A percentile compares a stretch with the other conserved stretches of the same genome.
phyloP scores from a whole-genome alignment of 2,797 vertebrate genomes.

The Pseudochirops corinnae region DNA sequence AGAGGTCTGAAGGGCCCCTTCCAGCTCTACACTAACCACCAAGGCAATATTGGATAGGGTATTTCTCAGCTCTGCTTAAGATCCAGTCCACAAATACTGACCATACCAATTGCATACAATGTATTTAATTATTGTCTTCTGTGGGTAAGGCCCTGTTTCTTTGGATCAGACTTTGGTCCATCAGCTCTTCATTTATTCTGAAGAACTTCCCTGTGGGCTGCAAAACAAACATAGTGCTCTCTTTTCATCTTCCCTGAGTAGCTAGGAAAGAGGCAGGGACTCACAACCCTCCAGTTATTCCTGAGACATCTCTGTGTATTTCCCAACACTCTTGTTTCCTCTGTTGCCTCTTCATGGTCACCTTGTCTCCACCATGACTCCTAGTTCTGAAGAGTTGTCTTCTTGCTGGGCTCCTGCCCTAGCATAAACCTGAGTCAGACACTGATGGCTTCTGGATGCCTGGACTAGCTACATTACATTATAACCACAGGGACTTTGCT shows the following conservation, averaged over 20 bases:
- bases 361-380: background rate
- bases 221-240: background rate
- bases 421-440: background rate
- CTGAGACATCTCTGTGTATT: background rate
- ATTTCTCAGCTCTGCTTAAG: background rate
- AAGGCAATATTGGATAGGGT: constrained; percentile 7
- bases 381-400: background rate
- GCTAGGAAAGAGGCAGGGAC: background rate
- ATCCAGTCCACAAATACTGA: background rate
- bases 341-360: background rate
- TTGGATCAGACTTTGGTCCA: background rate
- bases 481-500: background rate
- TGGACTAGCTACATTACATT: background rate
- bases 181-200: background rate
- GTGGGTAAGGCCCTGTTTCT: background rate
- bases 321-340: background rate
- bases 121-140: background rate
- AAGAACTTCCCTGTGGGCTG: background rate
- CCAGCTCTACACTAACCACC: background rate
- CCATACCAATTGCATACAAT: background rate
- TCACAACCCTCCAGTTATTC: background rate
- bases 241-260: background rate
- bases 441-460: background rate
- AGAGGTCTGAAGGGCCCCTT: background rate
- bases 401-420: background rate